Evolutionary conservation across 2,113 vertebrate species (phyloP), one percentile per base, ranked within the genome.

Genomic region (Alaudala cheleensis): DNA sequence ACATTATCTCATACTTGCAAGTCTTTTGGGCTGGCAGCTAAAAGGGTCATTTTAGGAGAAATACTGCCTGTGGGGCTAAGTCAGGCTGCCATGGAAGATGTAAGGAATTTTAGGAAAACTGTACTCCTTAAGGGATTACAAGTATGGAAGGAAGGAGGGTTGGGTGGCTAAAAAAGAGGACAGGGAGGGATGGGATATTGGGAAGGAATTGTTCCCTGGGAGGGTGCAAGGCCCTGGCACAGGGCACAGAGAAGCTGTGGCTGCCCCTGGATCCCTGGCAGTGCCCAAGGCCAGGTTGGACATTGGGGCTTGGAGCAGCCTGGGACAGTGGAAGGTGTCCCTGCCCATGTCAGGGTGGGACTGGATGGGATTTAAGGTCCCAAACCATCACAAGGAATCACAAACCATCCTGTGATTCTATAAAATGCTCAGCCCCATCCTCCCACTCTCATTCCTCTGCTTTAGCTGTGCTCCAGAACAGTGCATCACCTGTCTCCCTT

Each of bases 271-370:
- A 91, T 54, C 47, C 45, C 74, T 61, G 67, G 54, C 0, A 69
- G 9, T 74, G 61, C 0, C 42, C 69, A 51, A 65, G 51, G 21
- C 24, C 37, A 58, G 37, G 33, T 0, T 72, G 74, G 81, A 58
- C 0, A 0, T n/a, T n/a, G n/a, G 24, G 21, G 17, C 3, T 45
- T 7, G 60, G 54, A 81, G 31, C 39, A 54, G 0, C 2, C 29
- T 44, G 82, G 61, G 40, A 16, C 0, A 12, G 61, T 15, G 47
- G 69, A 0, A 86, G 40, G 13, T 53, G 73, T 85, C 45, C 58
- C 44, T 85, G 39, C 44, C 49, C 8, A 1, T 5, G 58, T 22
- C 54, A 15, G 40, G 3, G 26, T 33, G 67, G 47, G 1, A 15
- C 4, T 7, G 31, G 14, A 1, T 29, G 42, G 1, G 9, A 1